A percentile compares a stretch with the other conserved stretches of the same genome.
Conservation (phyloP, 2,797 vertebrate genomes). For the Parauchenoglanis punctatus region DNA sequence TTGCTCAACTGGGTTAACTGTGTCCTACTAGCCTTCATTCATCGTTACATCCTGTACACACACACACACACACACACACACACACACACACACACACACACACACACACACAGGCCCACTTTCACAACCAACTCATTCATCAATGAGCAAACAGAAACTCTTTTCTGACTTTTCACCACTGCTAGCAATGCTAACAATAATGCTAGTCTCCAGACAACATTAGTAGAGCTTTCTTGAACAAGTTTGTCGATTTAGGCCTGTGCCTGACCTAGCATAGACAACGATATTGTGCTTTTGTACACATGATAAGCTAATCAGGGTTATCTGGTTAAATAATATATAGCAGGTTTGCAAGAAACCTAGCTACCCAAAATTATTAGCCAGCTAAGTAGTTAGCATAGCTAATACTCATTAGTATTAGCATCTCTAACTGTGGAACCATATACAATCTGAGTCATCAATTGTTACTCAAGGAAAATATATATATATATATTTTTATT, state of each 20-base stretch:
- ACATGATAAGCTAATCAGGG: not conserved
- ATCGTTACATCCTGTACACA: not conserved
- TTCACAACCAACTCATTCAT: conserved; percentile 14
- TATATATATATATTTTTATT: not conserved
- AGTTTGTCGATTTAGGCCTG: not conserved
- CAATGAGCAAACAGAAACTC: not conserved
- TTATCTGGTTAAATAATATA: not conserved
- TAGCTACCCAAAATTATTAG: not conserved
- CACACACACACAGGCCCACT: not conserved
- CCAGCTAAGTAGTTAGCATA: not conserved
- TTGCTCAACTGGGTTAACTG: not conserved
- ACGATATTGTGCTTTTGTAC: not conserved
- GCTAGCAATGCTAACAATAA: conserved; percentile 3
- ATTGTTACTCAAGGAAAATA: not conserved
- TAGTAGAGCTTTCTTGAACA: not conserved
- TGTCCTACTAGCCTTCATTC: not conserved
- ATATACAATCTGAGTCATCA: too few species aligned
- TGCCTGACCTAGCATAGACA: not conserved
- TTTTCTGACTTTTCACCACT: not conserved
- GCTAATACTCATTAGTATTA: not conserved
- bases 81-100: conserved; percentile 9
- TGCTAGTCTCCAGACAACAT: not conserved
- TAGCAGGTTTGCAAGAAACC: not conserved
- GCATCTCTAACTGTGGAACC: not conserved
- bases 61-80: not conserved